Evolutionary conservation across 2,113 vertebrate species (phyloP).

Genomic region (Paralichthys olivaceus): DNA sequence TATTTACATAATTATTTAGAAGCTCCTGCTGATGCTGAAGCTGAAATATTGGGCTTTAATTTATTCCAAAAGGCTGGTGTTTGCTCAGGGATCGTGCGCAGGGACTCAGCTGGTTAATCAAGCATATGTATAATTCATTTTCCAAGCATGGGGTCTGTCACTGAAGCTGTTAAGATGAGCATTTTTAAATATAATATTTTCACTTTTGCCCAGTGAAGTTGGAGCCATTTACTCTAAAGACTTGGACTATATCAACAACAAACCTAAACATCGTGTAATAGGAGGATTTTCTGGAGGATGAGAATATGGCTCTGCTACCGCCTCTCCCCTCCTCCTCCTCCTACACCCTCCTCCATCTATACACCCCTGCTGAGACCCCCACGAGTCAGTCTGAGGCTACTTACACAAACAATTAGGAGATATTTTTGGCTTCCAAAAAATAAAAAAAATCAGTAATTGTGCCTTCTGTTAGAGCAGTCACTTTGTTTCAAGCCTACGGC

Average conservation of each 20-base stretch:
- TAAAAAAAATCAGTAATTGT: conserved; percentile 30
- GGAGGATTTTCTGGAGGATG: conserved; percentile 30
- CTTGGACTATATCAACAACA: conserved; percentile 47
- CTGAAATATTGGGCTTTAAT: conserved; percentile 64
- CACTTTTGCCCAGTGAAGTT: conserved; percentile 50
- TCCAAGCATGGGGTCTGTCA: conserved; percentile 64
- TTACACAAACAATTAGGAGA: conserved; percentile 69
- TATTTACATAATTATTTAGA: conserved; percentile 80
- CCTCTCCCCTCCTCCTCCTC: not conserved
- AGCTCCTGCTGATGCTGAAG: conserved; percentile 65
- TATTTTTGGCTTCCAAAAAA: conserved; percentile 49
- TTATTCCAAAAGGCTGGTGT: conserved; percentile 72
- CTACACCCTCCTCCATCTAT: conserved; percentile 20
- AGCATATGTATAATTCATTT: conserved; percentile 77
- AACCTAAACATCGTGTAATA: conserved; percentile 43
- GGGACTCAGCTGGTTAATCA: conserved; percentile 78
- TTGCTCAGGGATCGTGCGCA: conserved; percentile 71
- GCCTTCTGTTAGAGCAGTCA: conserved; percentile 42
- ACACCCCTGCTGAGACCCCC: conserved; percentile 59
- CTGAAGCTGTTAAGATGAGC: conserved; percentile 52
- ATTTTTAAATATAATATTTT: conserved; percentile 64
- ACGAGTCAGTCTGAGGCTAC: conserved; percentile 56
- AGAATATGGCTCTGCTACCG: not conserved
- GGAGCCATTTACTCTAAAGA: conserved; percentile 51
- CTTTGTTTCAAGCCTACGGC: conserved; percentile 48